phyloP scores from a whole-genome alignment of 2,113 vertebrate genomes.

The Hippocampus guttulatus region DNA sequence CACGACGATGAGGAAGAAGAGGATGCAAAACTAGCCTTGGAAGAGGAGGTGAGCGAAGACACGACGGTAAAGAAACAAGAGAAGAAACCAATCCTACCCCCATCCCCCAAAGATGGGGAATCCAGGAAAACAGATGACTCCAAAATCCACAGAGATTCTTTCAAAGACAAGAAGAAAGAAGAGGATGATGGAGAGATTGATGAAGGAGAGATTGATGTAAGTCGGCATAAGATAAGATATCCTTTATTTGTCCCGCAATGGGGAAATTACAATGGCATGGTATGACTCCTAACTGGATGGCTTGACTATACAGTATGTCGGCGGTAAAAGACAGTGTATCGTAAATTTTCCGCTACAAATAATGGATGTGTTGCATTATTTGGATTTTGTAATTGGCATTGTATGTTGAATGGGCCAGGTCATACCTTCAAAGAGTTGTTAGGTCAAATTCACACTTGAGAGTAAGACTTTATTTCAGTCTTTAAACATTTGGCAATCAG shows the following conservation, averaged over 20 bases:
- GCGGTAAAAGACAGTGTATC: not conserved
- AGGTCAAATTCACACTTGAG: not conserved
- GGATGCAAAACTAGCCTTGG: slow-evolving; percentile 38
- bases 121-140: slow-evolving; percentile 54
- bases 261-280: no score
- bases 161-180: slow-evolving; percentile 89
- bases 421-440: not conserved
- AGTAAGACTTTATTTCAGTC: not conserved
- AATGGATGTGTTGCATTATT: not conserved
- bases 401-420: not conserved
- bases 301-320: not conserved
- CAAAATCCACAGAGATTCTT: slow-evolving; percentile 69
- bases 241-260: no score
- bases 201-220: slow-evolving; percentile 97
- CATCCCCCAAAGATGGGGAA: slow-evolving; percentile 52
- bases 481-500: not conserved
- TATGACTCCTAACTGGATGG: not conserved
- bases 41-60: slow-evolving; percentile 70
- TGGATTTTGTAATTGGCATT: not conserved
- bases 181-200: slow-evolving; percentile 96
- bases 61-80: slow-evolving; percentile 64
- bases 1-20: slow-evolving; percentile 81
- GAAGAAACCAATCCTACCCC: slow-evolving; percentile 65
- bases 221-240: no score
- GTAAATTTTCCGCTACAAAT: not conserved